phyloP scores from a whole-genome alignment of 2,113 vertebrate genomes.

The Centropus unirufus region DNA sequence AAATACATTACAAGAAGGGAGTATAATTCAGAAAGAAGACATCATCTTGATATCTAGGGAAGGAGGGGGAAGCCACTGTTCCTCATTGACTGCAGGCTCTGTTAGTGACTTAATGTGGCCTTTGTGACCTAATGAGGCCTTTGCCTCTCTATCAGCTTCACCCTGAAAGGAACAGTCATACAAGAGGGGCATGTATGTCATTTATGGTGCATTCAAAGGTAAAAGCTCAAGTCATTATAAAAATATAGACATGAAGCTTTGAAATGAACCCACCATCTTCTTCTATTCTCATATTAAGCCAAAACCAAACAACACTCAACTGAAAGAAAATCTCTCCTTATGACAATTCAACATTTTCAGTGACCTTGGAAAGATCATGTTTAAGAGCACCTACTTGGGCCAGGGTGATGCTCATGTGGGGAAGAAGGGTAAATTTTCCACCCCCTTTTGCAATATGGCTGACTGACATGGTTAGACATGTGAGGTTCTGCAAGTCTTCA shows the following conservation, averaged over 20 bases:
- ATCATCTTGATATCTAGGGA: not conserved
- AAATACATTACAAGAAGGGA: not conserved
- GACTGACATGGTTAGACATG: not conserved
- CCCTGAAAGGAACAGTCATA: not conserved
- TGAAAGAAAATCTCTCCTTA: not conserved
- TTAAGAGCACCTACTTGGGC: not conserved
- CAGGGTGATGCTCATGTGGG: not conserved
- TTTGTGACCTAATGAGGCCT: not conserved
- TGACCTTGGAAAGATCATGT: not conserved
- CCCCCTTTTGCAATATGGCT: not conserved
- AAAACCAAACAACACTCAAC: not conserved
- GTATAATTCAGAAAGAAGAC: not conserved
- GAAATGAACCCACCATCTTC: not conserved
- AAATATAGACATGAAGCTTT: not conserved
- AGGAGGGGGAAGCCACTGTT: not conserved
- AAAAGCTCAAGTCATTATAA: not conserved
- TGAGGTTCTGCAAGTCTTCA: not conserved
- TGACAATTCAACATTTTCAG: not conserved
- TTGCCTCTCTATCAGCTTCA: not conserved
- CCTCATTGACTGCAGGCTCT: not conserved
- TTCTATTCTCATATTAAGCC: not conserved
- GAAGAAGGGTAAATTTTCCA: not conserved
- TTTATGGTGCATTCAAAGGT: not conserved
- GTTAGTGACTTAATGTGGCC: not conserved
- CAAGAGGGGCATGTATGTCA: fast-evolving